Percentiles rank a stretch among this genome's conserved stretches.
Evolutionary conservation across 2,888 invertebrate genomes (phyloP).

Genomic region (Cetonia aurata): DNA sequence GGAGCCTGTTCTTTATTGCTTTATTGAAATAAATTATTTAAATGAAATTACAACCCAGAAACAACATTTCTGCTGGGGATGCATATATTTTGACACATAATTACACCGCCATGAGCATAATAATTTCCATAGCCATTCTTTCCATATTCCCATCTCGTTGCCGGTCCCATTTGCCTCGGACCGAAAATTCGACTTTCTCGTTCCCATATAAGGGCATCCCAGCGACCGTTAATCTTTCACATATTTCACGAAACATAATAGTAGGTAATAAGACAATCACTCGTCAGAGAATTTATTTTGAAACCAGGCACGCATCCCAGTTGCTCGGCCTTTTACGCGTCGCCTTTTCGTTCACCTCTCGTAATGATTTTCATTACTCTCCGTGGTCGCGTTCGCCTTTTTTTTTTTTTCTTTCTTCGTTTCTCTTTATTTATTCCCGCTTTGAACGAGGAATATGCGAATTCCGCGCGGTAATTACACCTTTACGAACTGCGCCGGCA

Average conservation of each 20-base stretch:
- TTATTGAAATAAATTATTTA: background rate
- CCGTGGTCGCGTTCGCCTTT: background rate
- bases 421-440: background rate
- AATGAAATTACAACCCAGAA: background rate
- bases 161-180: background rate
- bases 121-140: background rate
- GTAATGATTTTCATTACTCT: background rate
- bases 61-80: background rate
- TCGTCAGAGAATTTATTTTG: conserved; percentile 6
- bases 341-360: background rate
- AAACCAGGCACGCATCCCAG: background rate
- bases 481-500: background rate
- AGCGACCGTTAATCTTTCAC: background rate
- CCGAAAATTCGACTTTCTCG: background rate
- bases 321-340: background rate
- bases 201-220: conserved; percentile 5
- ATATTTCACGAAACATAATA: conserved; percentile 5
- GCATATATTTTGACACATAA: conserved; percentile 1
- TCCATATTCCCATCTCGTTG: background rate
- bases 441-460: background rate
- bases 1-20: no score
- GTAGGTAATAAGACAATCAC: conserved; percentile 6
- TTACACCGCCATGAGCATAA: background rate
- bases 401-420: no score
- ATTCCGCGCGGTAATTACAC: conserved; percentile 11